phyloP scores from a whole-genome alignment of 2,113 vertebrate genomes.

The Phrynosoma platyrhinos region DNA sequence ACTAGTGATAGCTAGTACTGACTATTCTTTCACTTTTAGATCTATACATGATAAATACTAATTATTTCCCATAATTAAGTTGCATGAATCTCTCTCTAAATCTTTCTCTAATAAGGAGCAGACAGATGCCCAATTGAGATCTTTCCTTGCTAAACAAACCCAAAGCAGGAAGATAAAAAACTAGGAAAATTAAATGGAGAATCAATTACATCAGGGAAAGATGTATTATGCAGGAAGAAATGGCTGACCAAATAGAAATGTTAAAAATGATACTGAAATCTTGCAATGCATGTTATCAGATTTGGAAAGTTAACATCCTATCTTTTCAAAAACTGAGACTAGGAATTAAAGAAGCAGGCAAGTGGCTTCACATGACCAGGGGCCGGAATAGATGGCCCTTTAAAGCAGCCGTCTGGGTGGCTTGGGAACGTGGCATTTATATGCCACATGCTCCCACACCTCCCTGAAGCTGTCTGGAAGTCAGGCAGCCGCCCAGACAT shows the following conservation, averaged over 20 bases:
- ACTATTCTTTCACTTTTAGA: not conserved
- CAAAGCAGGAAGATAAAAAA: not conserved
- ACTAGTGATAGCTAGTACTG: not conserved
- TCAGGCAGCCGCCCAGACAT: no score
- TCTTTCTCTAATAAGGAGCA: not conserved
- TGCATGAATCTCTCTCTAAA: not conserved
- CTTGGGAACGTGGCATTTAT: no score
- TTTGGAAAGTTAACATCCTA: not conserved
- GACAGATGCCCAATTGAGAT: not conserved
- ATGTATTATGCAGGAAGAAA: no score
- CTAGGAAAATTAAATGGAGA: not conserved
- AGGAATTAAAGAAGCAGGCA: not conserved
- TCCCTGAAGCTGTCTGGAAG: no score
- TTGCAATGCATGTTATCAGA: not conserved
- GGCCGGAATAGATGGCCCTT: no score
- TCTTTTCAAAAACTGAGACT: not conserved
- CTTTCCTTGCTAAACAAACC: not conserved
- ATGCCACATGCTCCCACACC: no score
- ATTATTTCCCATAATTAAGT: not conserved
- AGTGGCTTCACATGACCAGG: no score
- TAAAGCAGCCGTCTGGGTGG: no score
- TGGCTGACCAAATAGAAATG: no score
- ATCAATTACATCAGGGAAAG: no score
- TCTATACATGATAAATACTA: not conserved
- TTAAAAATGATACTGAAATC: no score